These are phyloP conservation scores for Cephus cinctus DNA, from an alignment of 1,140 invertebrate species.

Conservation along the genomic window DNA sequence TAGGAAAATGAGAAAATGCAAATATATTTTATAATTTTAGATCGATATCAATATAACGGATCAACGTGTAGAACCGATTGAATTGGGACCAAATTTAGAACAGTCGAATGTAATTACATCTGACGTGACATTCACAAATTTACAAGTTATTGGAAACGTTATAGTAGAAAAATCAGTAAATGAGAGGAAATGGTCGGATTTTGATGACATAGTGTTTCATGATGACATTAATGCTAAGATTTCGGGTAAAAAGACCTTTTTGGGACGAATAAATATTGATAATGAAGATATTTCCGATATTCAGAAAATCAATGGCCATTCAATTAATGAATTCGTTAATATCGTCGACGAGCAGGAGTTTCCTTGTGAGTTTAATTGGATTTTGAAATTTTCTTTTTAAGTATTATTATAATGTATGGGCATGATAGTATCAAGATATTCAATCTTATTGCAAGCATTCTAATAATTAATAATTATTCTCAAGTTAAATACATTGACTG, in stretches of 20 bases:
- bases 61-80: not conserved
- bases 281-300: slow-evolving; percentile 12
- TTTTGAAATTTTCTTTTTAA: too few species aligned
- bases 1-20: slow-evolving; percentile 3
- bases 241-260: slow-evolving; percentile 34
- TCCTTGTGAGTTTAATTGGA: slow-evolving; percentile 28
- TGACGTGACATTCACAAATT: slow-evolving; percentile 22
- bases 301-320: slow-evolving; percentile 31
- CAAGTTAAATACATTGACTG: not conserved
- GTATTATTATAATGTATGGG: too few species aligned
- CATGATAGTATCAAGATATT: too few species aligned
- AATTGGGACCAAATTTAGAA: slow-evolving; percentile 13
- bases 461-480: not conserved
- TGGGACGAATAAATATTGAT: slow-evolving; percentile 19
- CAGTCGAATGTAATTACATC: slow-evolving; percentile 24
- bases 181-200: slow-evolving; percentile 15
- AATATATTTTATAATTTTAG: slow-evolving; percentile 19
- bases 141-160: slow-evolving; percentile 32
- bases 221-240: slow-evolving; percentile 27
- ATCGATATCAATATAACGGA: slow-evolving; percentile 35
- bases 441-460: not conserved
- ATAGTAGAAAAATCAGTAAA: slow-evolving; percentile 23
- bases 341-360: slow-evolving; percentile 32
- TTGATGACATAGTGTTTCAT: slow-evolving; percentile 35
- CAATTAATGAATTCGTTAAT: slow-evolving; percentile 33